Evolutionary conservation across 1,140 invertebrate genomes (phyloP).

Genomic region (Cyclargus thomasi): DNA sequence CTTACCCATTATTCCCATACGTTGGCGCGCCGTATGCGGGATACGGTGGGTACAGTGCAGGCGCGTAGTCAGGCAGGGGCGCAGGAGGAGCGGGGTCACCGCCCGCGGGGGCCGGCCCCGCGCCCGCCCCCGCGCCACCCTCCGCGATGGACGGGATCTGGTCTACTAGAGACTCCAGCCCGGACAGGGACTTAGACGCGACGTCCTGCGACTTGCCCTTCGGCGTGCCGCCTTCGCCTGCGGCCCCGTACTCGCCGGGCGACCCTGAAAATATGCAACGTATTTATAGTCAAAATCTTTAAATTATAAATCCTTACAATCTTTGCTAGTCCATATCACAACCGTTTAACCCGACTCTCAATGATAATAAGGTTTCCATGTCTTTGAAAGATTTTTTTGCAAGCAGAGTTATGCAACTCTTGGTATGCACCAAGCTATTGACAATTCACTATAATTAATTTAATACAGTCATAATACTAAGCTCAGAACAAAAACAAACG

Average conservation of each 20-base stretch:
- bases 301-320: no score
- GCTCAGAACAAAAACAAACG: no score
- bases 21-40: constrained; percentile 48
- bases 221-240: constrained; percentile 41
- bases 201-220: constrained; percentile 81
- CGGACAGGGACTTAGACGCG: constrained; percentile 90
- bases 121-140: constrained; percentile 39
- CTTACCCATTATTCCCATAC: constrained; percentile 55
- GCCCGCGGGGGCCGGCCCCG: constrained; percentile 29
- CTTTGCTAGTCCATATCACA: no score
- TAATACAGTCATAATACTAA: no score
- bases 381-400: no score
- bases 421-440: no score
- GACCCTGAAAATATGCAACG: constrained; percentile 35
- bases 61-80: constrained; percentile 59
- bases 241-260: constrained; percentile 45
- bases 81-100: constrained; percentile 41
- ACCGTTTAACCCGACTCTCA: no score
- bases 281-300: no score
- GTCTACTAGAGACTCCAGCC: constrained; percentile 91
- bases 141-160: constrained; percentile 92
- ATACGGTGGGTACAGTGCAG: constrained; percentile 53
- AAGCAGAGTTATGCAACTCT: no score
- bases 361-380: no score
- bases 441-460: no score